phyloP scores from a whole-genome alignment of 2,113 vertebrate genomes.

The Pomatorhinus ruficollis region DNA sequence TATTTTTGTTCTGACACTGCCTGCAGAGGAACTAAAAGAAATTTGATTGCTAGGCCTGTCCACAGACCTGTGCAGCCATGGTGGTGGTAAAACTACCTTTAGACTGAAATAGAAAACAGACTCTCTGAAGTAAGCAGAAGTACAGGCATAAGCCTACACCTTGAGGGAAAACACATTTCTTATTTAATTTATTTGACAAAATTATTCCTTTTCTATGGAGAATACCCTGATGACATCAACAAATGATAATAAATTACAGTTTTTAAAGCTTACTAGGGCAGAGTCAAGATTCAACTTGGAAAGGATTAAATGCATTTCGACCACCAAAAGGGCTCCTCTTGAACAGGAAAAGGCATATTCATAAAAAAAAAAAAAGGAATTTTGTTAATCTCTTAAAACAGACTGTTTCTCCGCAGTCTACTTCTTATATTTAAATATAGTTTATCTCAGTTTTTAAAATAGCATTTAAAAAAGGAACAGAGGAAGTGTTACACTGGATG shows the following conservation, averaged over 20 bases:
- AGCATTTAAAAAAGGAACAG: not conserved
- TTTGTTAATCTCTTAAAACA: not conserved
- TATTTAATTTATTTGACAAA: not conserved
- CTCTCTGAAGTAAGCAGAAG: not conserved
- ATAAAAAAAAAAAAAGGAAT: not conserved
- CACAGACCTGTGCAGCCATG: not conserved
- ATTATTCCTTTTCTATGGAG: not conserved
- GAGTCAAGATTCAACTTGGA: not conserved
- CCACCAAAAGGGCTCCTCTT: not conserved
- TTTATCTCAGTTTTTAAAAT: conserved; percentile 21
- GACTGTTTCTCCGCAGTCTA: not conserved
- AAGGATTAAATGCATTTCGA: not conserved
- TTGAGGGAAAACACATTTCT: not conserved
- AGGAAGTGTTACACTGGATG: not conserved
- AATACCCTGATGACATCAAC: not conserved
- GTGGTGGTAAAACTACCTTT: not conserved
- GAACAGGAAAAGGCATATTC: not conserved
- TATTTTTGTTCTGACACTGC: not conserved
- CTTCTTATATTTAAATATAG: not conserved
- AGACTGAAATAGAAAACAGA: not conserved
- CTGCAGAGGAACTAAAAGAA: not conserved
- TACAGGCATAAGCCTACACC: not conserved
- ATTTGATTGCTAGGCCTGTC: not conserved
- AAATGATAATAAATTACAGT: not conserved
- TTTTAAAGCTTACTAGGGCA: not conserved